Evolutionary conservation across 2,888 invertebrate genomes (phyloP).

Genomic region (Pheosia gnoma): DNA sequence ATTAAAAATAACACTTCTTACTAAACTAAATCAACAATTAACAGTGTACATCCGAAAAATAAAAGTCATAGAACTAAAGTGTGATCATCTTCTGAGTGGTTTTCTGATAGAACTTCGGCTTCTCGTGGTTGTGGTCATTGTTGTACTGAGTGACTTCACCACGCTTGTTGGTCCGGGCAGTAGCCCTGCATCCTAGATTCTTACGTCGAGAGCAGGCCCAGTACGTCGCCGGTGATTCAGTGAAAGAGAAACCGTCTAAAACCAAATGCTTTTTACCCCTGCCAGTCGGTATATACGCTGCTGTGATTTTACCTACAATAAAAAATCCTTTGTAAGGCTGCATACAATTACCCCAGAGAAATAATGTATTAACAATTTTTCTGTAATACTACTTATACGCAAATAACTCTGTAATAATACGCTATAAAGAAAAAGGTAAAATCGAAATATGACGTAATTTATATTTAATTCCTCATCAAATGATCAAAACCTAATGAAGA

Average conservation of each 20-base stretch:
- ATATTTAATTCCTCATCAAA: too few relatives aligned
- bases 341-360: background rate
- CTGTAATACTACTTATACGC: too few relatives aligned
- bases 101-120: conserved; percentile 62
- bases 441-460: too few relatives aligned
- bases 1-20: background rate
- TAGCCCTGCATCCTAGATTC: conserved; percentile 49
- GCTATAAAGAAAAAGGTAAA: too few relatives aligned
- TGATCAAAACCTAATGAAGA: too few relatives aligned
- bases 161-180: conserved; percentile 62
- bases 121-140: conserved; percentile 64
- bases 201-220: conserved; percentile 63
- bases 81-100: conserved; percentile 58
- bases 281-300: conserved; percentile 66
- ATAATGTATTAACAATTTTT: too few relatives aligned
- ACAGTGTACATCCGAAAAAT: too few relatives aligned
- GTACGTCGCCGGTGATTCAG: conserved; percentile 44
- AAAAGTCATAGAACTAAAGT: conserved; percentile 29
- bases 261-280: conserved; percentile 61
- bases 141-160: conserved; percentile 56
- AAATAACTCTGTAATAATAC: too few relatives aligned
- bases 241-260: conserved; percentile 65
- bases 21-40: conserved; percentile 8
- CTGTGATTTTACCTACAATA: conserved; percentile 54
- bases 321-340: conserved; percentile 5